Evolutionary conservation across 1,140 invertebrate species (phyloP), one percentile per base, ranked within the genome.

Genomic region (Macrobrachium nipponense): DNA sequence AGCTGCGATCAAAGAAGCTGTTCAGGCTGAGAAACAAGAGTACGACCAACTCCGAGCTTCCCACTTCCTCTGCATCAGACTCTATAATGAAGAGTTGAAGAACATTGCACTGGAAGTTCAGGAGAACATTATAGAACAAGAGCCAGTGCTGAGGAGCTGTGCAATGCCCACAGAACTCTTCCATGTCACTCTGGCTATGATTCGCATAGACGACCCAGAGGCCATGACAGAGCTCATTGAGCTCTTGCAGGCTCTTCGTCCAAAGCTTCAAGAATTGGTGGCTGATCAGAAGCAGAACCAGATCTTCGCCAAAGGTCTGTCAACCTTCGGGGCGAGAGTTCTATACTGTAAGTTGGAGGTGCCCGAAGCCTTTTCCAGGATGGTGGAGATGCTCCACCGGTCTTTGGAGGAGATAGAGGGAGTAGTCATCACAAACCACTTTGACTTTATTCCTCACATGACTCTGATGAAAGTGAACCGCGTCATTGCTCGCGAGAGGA

Each of bases 391-490:
- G 20, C 70, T 88, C 5, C 76, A 87, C 61, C 61, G 75, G 15
- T 76, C 70, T 59, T 20, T 88, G 6, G 59, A 68, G 2, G 23
- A 23, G 11, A 64, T 87, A 12, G n/a, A 76, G 15, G 87, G 83
- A 17, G 87, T 87, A 15, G 76, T 73, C 18, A 76, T 88, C 23
- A 89, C 89, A 0, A 89, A 89, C 68, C 80, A 88, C 60, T 89
- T 89, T 61, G 89, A 89, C 36, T 89, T 88, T 66, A 82, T 89
- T n/a, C 89, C 89, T 20, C 89, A 89, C 80, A 73, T 89, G 77
- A 89, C 89, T 2, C 18, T 89, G 10, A 23, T 88, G 20, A 89
- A 89, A 81, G 87, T 89, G 2, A 88, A 80, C 60, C 59, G 89
- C 78, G 70, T 82, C 20, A 88, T 87, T 36, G 85, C 89, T 8